phyloP scores from a whole-genome alignment of 2,113 vertebrate species.

The Prolemur simus region DNA sequence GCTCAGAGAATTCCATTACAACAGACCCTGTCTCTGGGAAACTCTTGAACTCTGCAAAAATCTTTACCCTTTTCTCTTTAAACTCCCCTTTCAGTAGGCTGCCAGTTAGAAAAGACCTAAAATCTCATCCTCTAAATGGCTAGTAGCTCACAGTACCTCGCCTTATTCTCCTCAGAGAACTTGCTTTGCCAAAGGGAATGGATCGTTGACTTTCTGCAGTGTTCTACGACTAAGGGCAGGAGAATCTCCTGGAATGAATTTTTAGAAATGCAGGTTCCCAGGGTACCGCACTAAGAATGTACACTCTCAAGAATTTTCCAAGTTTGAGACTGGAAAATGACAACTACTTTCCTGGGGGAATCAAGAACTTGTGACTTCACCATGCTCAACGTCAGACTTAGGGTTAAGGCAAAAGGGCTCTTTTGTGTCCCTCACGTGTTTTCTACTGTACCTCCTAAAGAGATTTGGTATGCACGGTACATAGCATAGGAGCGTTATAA shows the following conservation, averaged over 20 bases:
- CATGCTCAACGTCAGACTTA: not conserved
- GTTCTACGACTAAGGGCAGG: not conserved
- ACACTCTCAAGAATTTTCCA: not conserved
- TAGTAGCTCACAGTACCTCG: not conserved
- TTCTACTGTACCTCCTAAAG: not conserved
- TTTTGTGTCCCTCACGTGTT: not conserved
- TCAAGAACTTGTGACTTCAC: not conserved
- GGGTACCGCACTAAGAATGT: not conserved
- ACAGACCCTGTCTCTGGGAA: not conserved
- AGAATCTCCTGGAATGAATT: not conserved
- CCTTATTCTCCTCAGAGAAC: not conserved
- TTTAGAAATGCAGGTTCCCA: not conserved
- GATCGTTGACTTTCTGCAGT: not conserved
- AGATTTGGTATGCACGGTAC: not conserved
- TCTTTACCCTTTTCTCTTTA: not conserved
- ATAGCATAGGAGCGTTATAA: not conserved
- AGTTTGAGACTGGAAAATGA: not conserved
- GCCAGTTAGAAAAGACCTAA: not conserved
- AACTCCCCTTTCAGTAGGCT: not conserved
- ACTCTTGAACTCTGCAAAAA: not conserved
- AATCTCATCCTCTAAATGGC: not conserved
- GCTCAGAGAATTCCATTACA: not conserved
- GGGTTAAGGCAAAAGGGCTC: not conserved
- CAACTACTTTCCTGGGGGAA: not conserved
- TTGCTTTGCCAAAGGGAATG: not conserved